Evolutionary conservation across 2,113 vertebrate species (phyloP).

Genomic region (Pygoscelis adeliae): DNA sequence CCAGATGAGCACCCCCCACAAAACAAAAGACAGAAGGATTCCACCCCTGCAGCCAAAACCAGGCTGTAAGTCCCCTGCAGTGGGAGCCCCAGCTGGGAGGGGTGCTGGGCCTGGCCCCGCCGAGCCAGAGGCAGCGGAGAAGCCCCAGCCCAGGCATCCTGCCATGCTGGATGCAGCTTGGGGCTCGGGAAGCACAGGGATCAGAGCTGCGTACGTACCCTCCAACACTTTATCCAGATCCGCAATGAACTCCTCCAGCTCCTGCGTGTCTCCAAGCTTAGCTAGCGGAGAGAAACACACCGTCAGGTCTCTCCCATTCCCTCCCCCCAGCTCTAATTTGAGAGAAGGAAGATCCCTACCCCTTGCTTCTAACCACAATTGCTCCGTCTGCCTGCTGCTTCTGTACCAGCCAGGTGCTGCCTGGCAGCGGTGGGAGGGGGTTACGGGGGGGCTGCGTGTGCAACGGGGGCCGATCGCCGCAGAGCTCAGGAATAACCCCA

Average conservation of each 20-base stretch:
- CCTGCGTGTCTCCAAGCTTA: conserved; percentile 66
- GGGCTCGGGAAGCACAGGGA: not conserved
- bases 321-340: fast-evolving
- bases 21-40: not conserved
- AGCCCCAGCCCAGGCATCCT: not conserved
- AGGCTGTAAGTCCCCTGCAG: not conserved
- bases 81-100: fast-evolving
- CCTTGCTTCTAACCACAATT: not conserved
- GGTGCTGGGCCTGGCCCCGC: not conserved
- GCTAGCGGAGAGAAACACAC: not conserved
- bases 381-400: not conserved
- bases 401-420: not conserved
- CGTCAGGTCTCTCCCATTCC: not conserved
- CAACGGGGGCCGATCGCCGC: not conserved
- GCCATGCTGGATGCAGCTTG: fast-evolving
- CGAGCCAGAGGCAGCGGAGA: fast-evolving
- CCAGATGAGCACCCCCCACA: fast-evolving
- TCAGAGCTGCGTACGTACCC: not conserved
- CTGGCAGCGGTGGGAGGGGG: not conserved
- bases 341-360: not conserved
- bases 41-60: not conserved
- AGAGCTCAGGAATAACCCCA: no score
- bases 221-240: conserved; percentile 63
- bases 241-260: conserved; percentile 71
- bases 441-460: fast-evolving